These are phyloP conservation scores for Proales similis DNA, from an alignment of 1,140 invertebrate genomes.

Conservation along the genomic window DNA sequence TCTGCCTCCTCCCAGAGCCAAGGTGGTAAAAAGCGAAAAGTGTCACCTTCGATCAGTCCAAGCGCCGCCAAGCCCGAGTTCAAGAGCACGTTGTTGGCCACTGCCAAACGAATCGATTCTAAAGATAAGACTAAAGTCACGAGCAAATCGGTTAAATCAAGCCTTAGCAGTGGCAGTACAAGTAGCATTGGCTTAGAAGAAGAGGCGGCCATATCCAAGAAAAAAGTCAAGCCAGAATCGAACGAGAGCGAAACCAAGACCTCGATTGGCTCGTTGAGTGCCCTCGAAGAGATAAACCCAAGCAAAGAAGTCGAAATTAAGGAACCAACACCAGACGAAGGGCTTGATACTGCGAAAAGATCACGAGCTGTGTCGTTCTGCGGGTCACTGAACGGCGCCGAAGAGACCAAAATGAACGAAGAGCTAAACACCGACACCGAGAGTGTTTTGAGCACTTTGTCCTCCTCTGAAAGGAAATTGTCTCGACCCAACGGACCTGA, in stretches of 20 bases:
- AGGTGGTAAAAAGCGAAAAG: constrained; percentile 20
- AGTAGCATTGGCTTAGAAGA: constrained; percentile 32
- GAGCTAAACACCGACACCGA: too few relatives aligned
- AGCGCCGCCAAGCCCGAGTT: neutral
- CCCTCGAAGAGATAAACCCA: too few relatives aligned
- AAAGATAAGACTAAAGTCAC: neutral
- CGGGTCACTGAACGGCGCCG: too few relatives aligned
- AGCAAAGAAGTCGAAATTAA: too few relatives aligned
- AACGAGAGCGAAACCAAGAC: neutral
- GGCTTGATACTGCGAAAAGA: too few relatives aligned
- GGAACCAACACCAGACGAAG: too few relatives aligned
- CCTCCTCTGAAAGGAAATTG: too few relatives aligned
- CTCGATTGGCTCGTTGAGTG: too few relatives aligned
- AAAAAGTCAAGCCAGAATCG: constrained; percentile 12
- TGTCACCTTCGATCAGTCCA: neutral
- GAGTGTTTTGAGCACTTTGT: too few relatives aligned
- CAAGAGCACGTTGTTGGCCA: neutral
- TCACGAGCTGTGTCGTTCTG: too few relatives aligned
- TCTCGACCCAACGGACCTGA: too few relatives aligned
- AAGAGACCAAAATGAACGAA: too few relatives aligned
- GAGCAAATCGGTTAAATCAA: neutral
- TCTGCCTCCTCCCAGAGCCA: neutral
- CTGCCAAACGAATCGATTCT: neutral
- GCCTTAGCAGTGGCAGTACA: constrained; percentile 16
- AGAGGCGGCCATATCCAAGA: constrained; percentile 8